Conservation (phyloP, 1,140 invertebrate genomes). For the Listronotus bonariensis region DNA sequence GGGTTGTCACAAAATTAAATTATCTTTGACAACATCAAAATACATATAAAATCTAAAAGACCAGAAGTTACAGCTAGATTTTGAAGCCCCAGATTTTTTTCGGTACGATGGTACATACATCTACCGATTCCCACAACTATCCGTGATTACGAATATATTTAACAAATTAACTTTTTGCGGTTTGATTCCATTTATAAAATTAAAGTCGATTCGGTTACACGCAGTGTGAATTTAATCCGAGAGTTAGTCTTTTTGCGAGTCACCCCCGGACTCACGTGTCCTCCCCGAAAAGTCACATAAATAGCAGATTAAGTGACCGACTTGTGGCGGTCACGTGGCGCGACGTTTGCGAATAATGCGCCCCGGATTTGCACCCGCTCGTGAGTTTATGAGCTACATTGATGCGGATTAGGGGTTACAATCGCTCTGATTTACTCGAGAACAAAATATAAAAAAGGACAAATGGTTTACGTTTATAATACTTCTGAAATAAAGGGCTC, state of each 20-base stretch:
- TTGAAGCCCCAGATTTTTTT: too few species aligned
- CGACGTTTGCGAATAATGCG: slow-evolving; percentile 30
- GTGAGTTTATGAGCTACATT: slow-evolving; percentile 31
- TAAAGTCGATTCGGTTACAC: slow-evolving; percentile 33
- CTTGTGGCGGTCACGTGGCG: slow-evolving; percentile 51
- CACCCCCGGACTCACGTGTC: slow-evolving; percentile 32
- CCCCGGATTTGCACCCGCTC: slow-evolving; percentile 27
- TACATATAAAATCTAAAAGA: too few species aligned
- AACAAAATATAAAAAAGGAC: too few species aligned
- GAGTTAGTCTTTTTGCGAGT: slow-evolving; percentile 41
- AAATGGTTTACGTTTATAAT: too few species aligned
- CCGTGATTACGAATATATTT: slow-evolving; percentile 9
- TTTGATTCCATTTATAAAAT: slow-evolving; percentile 19
- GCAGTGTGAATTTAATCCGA: slow-evolving; percentile 42
- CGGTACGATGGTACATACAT: too few species aligned
- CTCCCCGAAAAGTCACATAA: slow-evolving; percentile 54
- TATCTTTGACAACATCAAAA: too few species aligned
- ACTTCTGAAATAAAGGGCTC: background rate
- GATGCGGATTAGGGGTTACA: slow-evolving; percentile 21
- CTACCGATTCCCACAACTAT: too few species aligned
- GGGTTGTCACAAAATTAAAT: too few species aligned
- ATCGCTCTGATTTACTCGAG: too few species aligned
- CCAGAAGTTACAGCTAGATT: too few species aligned
- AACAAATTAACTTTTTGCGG: slow-evolving; percentile 14
- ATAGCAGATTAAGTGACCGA: slow-evolving; percentile 58